phyloP scores from a whole-genome alignment of 2,797 vertebrate species.

The Chaenodraco wilsoni region DNA sequence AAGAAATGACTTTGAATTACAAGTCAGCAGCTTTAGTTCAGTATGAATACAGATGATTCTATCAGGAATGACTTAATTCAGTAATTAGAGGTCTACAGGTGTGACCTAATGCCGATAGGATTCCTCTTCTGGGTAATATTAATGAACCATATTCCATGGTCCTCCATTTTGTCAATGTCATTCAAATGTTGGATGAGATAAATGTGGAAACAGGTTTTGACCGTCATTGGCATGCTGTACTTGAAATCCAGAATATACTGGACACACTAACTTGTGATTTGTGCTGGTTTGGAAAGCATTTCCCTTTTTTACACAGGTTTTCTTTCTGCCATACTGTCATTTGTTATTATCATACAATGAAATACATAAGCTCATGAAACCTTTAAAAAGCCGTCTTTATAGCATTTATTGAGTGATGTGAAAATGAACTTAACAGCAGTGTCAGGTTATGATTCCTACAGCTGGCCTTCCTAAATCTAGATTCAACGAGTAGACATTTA shows the following conservation, averaged over 20 bases:
- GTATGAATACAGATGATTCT: neutral
- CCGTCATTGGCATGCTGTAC: conserved; percentile 23
- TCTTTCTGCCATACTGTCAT: conserved; percentile 14
- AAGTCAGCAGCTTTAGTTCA: neutral
- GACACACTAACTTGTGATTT: conserved; percentile 9
- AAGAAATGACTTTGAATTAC: neutral
- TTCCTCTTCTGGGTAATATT: neutral
- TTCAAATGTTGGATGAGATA: neutral
- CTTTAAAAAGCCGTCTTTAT: neutral
- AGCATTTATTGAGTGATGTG: conserved; percentile 27
- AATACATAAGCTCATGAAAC: conserved; percentile 55
- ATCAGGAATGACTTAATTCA: neutral
- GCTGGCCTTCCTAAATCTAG: neutral
- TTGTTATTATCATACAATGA: conserved; percentile 48
- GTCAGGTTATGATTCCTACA: neutral
- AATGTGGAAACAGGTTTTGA: neutral
- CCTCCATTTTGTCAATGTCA: neutral
- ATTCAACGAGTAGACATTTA: conserved; percentile 7
- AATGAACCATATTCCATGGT: conserved; percentile 1
- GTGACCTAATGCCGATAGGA: neutral
- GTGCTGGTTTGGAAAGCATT: conserved; percentile 6
- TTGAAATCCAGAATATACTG: neutral
- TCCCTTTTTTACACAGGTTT: neutral
- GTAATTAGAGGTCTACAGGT: neutral
- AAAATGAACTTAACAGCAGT: neutral